These are phyloP conservation scores for Acholoe squamosa DNA, from an alignment of 2,888 invertebrate genomes.

Conservation along the genomic window DNA sequence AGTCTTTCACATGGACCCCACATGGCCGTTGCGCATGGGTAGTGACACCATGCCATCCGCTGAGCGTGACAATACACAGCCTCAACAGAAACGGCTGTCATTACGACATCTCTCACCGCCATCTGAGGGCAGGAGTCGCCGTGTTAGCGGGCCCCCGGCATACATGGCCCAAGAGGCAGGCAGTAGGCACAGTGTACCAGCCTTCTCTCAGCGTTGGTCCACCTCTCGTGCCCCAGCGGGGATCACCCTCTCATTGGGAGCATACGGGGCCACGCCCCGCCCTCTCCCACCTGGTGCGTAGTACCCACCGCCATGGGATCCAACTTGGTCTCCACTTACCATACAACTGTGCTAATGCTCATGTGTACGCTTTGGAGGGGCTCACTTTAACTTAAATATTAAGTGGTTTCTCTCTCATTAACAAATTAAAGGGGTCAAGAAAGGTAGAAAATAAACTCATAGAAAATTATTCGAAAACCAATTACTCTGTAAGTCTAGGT, in stretches of 20 bases:
- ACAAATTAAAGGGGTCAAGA: too few relatives aligned
- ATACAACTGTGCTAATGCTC: slow-evolving; percentile 40
- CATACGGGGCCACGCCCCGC: background rate
- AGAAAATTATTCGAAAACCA: too few relatives aligned
- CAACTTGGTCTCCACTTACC: slow-evolving; percentile 1
- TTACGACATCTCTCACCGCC: background rate
- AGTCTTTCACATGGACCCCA: background rate
- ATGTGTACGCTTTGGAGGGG: too few relatives aligned
- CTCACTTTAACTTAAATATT: too few relatives aligned
- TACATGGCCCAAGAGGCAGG: background rate
- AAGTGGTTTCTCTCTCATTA: too few relatives aligned
- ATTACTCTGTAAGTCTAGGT: too few relatives aligned
- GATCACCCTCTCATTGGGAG: background rate
- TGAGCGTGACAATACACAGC: background rate
- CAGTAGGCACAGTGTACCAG: background rate
- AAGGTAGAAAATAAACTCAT: too few relatives aligned
- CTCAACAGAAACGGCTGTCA: background rate
- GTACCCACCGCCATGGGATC: background rate
- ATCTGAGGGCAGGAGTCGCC: slow-evolving; percentile 10
- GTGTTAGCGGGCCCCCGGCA: background rate
- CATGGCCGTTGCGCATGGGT: background rate
- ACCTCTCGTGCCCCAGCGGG: background rate
- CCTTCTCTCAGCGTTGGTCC: slow-evolving; percentile 10
- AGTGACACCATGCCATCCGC: slow-evolving; percentile 43
- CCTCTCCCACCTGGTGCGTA: slow-evolving; percentile 18